Conservation (phyloP, 2,888 invertebrate genomes). For the Meloe dianella region DNA sequence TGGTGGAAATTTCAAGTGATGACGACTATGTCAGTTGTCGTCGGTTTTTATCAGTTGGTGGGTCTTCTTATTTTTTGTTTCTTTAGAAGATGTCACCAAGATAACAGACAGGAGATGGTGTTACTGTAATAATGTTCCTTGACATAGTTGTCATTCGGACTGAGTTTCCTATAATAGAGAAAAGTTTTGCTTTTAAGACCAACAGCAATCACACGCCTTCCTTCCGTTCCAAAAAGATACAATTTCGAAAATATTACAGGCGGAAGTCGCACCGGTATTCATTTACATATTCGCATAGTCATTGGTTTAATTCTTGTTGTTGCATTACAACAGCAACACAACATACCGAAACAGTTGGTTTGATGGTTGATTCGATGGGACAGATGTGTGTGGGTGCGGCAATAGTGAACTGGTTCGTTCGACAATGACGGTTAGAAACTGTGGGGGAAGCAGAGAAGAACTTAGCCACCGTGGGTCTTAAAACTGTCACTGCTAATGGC, state of each 20-base stretch:
- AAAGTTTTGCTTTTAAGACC: conserved; percentile 54
- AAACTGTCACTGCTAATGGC: conserved; percentile 61
- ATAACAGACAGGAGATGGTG: conserved; percentile 50
- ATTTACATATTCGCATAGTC: conserved; percentile 8
- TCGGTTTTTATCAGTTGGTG: not conserved
- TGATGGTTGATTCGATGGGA: conserved; percentile 33
- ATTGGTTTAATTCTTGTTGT: conserved; percentile 3
- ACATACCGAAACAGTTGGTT: conserved; percentile 38
- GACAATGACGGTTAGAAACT: conserved; percentile 20
- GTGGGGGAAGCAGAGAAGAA: conserved; percentile 39
- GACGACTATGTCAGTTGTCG: conserved; percentile 8
- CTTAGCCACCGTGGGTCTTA: conserved; percentile 50
- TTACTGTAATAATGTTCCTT: conserved; percentile 58
- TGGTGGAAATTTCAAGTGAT: not conserved
- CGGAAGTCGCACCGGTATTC: conserved; percentile 10
- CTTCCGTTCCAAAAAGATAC: not conserved
- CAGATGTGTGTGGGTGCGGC: conserved; percentile 46
- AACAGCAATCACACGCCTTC: conserved; percentile 18
- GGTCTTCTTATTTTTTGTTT: not conserved
- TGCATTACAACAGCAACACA: conserved; percentile 5
- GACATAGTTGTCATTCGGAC: conserved; percentile 58
- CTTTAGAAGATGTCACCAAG: conserved; percentile 42
- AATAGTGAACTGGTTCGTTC: conserved; percentile 8
- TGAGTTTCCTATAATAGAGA: conserved; percentile 52
- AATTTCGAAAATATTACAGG: not conserved